Evolutionary conservation across 2,797 vertebrate species (phyloP).

Genomic region (Erpetoichthys calabaricus): DNA sequence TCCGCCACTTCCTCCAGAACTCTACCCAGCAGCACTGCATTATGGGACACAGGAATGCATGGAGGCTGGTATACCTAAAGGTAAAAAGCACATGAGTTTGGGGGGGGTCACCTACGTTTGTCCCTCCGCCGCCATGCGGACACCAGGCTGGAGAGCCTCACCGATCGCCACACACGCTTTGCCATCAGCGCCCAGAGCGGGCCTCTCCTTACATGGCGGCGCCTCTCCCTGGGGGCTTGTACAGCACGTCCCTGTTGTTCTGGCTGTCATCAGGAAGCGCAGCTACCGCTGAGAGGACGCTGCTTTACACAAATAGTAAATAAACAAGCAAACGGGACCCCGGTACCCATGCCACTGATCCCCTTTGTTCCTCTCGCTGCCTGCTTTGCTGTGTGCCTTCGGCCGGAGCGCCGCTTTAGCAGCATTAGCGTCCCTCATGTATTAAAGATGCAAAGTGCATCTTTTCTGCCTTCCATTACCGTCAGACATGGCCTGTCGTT

Average conservation of each 20-base stretch:
- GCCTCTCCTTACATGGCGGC: neutral
- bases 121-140: too few species aligned
- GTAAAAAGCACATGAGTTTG: too few species aligned
- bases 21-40: too few species aligned
- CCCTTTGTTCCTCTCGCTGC: neutral
- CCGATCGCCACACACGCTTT: too few species aligned
- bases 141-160: too few species aligned
- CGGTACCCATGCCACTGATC: neutral
- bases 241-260: constrained; percentile 13
- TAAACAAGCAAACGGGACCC: neutral
- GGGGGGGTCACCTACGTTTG: too few species aligned
- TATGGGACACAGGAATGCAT: too few species aligned
- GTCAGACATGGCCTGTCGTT: neutral
- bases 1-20: too few species aligned
- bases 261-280: constrained; percentile 33
- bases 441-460: neutral
- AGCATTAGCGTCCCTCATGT: neutral
- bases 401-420: neutral
- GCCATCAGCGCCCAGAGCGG: too few species aligned
- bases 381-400: neutral
- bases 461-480: neutral
- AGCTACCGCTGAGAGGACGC: constrained; percentile 24
- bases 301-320: constrained; percentile 26
- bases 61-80: too few species aligned
- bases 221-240: constrained; percentile 6